Base-by-base conservation (phyloP, 2,113 vertebrate genomes). In the Erinaceus europaeus region DNA sequence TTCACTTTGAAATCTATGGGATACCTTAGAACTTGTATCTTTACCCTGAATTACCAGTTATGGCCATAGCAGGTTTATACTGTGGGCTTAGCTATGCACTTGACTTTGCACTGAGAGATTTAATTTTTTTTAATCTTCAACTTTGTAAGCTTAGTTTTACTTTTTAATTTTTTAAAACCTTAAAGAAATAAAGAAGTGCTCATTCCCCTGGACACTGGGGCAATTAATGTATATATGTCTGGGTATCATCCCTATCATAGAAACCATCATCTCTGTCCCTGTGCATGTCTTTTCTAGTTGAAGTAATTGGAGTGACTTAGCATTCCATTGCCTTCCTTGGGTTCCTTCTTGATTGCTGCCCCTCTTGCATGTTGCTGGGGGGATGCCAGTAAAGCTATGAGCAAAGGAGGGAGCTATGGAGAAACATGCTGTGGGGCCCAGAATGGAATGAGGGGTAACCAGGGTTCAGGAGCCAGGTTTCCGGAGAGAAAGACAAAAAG, bases 391-490 rank as follows among this genome's bases (percentile, higher is more conserved):
- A 71, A 86, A 93, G 48, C 78, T 89, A 48, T 69, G 82, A 93
- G 83, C 38, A 82, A 92, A 77, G 78, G 32, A 93, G 61, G 75
- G 50, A 85, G 44, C 86, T 79, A 15, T 73, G 62, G 61, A 75
- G 83, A 78, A 91, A 68, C 78, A 85, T 71, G 46, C 83, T 83
- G 50, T 91, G 86, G 55, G 88, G 88, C 86, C 79, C n/a, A 15
- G 67, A 79, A 81, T 7, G 25, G 79, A 92, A 89, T 86, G 50
- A 92, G 27, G 68, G 86, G 88, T 82, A 91, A 92, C 38, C 61
- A 93, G 76, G 61, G 76, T 92, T 93, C 55, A 91, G 83, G 61
- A 93, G 67, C 92, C 89, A 95, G 92, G 80, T 92, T 91, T 92
- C 75, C 71, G 44, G 67, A 84, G 85, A 92, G 59, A 86, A 68